Percentiles rank a stretch among this genome's conserved stretches.
Evolutionary conservation across 2,113 vertebrate species (phyloP).

Genomic region (Syngnathus scovelli): DNA sequence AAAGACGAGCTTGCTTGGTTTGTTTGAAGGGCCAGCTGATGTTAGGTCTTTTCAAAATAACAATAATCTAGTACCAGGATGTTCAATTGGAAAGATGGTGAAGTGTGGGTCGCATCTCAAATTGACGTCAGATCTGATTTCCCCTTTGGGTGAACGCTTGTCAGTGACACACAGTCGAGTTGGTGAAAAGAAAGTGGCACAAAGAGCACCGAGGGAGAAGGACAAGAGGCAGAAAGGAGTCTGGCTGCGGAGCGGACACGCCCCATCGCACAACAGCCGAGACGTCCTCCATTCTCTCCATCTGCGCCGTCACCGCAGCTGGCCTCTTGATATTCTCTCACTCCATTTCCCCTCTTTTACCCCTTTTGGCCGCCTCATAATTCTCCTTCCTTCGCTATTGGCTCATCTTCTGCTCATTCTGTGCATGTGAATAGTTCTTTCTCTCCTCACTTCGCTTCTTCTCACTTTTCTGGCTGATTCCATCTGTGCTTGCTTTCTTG

Average conservation of each 20-base stretch:
- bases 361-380: constrained; percentile 44
- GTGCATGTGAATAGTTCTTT: constrained; percentile 34
- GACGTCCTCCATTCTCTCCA: constrained; percentile 45
- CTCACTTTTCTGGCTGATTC: constrained; percentile 13
- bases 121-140: too few species aligned
- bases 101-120: not conserved
- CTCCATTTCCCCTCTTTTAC: constrained; percentile 58
- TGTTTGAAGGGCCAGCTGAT: too few species aligned
- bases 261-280: constrained; percentile 61
- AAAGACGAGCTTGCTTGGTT: too few species aligned
- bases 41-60: too few species aligned
- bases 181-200: constrained; percentile 18
- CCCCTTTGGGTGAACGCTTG: not conserved
- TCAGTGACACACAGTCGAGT: not conserved
- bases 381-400: constrained; percentile 24
- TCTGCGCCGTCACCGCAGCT: constrained; percentile 48
- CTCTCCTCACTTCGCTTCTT: constrained; percentile 29
- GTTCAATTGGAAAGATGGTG: not conserved
- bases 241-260: constrained; percentile 58
- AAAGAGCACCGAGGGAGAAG: constrained; percentile 13
- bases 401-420: constrained; percentile 25
- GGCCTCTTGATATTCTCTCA: constrained; percentile 39
- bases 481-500: constrained; percentile 13
- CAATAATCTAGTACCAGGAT: too few species aligned
- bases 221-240: constrained; percentile 20